Conservation (phyloP, 2,113 vertebrate genomes). For the Hydrolagus affinis region DNA sequence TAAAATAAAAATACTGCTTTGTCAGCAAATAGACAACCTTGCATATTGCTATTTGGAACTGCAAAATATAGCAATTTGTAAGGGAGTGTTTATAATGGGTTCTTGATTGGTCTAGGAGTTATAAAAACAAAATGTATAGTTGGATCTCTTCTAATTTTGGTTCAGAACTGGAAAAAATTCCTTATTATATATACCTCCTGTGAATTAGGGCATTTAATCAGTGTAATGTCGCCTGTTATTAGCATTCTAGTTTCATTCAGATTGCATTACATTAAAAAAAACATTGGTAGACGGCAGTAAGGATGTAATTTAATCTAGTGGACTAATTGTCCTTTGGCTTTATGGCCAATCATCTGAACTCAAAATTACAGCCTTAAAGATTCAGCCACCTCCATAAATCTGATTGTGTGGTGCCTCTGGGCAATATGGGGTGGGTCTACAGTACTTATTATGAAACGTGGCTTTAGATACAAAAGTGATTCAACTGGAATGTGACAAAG, state of each 20-base stretch:
- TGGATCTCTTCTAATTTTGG: neutral
- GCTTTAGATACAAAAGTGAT: slow-evolving; percentile 7
- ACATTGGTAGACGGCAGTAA: neutral
- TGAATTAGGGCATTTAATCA: neutral
- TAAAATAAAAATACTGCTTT: slow-evolving; percentile 7
- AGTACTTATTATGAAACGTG: neutral
- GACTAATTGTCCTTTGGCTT: neutral
- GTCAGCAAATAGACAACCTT: neutral
- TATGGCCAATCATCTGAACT: neutral
- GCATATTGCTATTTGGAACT: neutral
- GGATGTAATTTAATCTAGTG: neutral
- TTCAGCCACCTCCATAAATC: neutral
- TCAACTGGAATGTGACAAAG: slow-evolving; percentile 24
- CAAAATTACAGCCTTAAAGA: slow-evolving; percentile 7
- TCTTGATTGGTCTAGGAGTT: too few relatives aligned
- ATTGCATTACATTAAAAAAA: neutral
- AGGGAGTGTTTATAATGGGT: neutral
- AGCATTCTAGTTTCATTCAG: slow-evolving; percentile 8
- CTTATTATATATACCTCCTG: neutral
- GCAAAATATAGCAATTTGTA: neutral
- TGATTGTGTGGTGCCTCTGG: neutral
- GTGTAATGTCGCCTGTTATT: neutral
- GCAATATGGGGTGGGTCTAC: neutral
- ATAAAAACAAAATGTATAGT: neutral
- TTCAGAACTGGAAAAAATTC: neutral